phyloP scores from a whole-genome alignment of 2,113 vertebrate species.

The Chiloscyllium plagiosum region DNA sequence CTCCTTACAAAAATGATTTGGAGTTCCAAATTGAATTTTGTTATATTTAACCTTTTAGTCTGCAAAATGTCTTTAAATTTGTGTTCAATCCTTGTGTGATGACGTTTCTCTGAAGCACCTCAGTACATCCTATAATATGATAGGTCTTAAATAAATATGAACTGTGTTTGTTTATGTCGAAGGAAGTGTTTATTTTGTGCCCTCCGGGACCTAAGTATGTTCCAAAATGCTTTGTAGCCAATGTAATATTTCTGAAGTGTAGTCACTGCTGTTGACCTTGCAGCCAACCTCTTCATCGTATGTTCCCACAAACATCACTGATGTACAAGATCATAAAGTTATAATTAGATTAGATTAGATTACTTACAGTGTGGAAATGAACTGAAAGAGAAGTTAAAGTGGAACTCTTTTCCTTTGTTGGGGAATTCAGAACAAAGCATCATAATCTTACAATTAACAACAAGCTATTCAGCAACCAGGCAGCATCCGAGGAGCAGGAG shows the following conservation, averaged over 20 bases:
- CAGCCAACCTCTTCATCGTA: neutral
- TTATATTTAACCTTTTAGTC: too few species aligned
- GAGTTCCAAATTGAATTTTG: too few species aligned
- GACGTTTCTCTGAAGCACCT: neutral
- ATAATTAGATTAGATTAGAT: neutral
- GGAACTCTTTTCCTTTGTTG: neutral
- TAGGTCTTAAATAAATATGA: neutral
- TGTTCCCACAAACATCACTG: neutral
- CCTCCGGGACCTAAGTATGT: neutral
- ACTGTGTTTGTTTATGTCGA: neutral
- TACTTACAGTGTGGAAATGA: too few species aligned
- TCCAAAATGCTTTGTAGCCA: neutral
- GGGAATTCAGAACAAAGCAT: neutral
- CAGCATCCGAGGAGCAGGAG: neutral
- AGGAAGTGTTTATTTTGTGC: neutral
- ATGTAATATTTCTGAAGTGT: neutral
- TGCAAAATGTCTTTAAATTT: neutral
- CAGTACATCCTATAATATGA: neutral
- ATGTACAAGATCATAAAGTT: neutral
- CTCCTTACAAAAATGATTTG: too few species aligned
- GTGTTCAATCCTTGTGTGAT: neutral
- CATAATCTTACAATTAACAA: neutral
- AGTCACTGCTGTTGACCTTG: neutral
- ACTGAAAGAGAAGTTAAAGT: neutral
- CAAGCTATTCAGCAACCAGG: neutral